Evolutionary conservation across 1,140 invertebrate genomes (phyloP).

Genomic region (Oncopodura yosiiana): DNA sequence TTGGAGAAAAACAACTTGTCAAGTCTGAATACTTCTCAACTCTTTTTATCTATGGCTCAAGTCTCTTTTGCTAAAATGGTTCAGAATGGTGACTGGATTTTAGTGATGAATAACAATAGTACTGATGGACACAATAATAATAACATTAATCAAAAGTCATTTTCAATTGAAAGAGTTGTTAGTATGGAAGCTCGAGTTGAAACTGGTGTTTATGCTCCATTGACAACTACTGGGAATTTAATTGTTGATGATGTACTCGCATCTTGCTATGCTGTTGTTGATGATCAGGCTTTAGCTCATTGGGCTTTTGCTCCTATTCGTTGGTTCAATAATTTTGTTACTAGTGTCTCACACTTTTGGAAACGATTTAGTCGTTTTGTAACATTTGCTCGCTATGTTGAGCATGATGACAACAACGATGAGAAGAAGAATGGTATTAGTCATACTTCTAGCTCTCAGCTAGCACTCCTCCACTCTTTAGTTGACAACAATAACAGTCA

Average conservation of each 20-base stretch:
- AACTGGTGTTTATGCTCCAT: slow-evolving; percentile 75
- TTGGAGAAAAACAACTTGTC: background rate
- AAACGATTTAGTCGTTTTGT: slow-evolving; percentile 27
- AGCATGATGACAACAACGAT: slow-evolving; percentile 4
- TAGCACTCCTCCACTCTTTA: background rate
- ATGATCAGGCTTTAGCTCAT: slow-evolving; percentile 75
- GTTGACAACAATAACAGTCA: background rate
- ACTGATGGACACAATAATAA: slow-evolving; percentile 41
- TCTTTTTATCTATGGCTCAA: slow-evolving; percentile 31
- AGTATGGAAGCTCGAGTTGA: slow-evolving; percentile 47
- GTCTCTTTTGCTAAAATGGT: slow-evolving; percentile 52
- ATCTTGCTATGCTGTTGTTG: slow-evolving; percentile 87
- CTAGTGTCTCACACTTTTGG: slow-evolving; percentile 29
- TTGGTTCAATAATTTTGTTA: slow-evolving; percentile 43
- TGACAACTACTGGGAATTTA: slow-evolving; percentile 76
- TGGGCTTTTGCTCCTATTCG: slow-evolving; percentile 69
- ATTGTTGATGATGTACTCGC: slow-evolving; percentile 81
- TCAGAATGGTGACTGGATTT: slow-evolving; percentile 44
- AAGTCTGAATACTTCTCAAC: background rate
- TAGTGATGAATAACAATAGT: slow-evolving; percentile 40
- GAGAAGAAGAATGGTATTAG: background rate
- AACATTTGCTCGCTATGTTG: slow-evolving; percentile 21
- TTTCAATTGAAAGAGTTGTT: slow-evolving; percentile 52
- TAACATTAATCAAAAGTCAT: slow-evolving; percentile 40
- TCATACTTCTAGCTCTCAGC: no score